Percentiles rank a stretch among this genome's conserved stretches.
Conservation (phyloP, 2,888 invertebrate genomes). For the Resseliella maxima region DNA sequence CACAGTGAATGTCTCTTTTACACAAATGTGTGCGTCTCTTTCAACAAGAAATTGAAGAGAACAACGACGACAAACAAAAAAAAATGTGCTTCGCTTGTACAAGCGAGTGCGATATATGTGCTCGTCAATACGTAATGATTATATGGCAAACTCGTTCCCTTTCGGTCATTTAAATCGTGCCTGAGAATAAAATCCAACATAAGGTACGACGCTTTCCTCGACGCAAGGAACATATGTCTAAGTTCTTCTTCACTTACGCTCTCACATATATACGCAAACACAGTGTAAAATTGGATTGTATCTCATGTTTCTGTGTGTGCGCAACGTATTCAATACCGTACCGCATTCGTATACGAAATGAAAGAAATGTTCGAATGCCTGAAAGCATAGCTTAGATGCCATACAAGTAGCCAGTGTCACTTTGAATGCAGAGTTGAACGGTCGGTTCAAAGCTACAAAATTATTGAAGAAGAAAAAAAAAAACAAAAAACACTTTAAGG, state of each 20-base stretch:
- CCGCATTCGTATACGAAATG: background rate
- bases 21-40: slow-evolving; percentile 6
- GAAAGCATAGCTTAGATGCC: slow-evolving; percentile 14
- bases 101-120: background rate
- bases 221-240: slow-evolving; percentile 22
- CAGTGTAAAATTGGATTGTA: no score
- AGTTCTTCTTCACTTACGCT: background rate
- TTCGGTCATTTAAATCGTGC: background rate
- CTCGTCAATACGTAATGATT: background rate
- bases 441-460: background rate
- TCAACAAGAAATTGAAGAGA: no score
- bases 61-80: background rate
- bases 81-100: slow-evolving; percentile 27
- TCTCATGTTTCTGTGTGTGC: no score
- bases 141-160: background rate
- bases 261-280: no score
- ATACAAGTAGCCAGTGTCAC: slow-evolving; percentile 43
- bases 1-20: background rate
- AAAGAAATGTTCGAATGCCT: background rate
- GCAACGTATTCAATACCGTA: background rate
- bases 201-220: background rate
- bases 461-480: background rate
- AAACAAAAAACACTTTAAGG: background rate
- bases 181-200: background rate
- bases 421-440: slow-evolving; percentile 22